These are phyloP conservation scores for Drosophila azteca DNA, from an alignment of 1,140 invertebrate species.

Conservation along the genomic window DNA sequence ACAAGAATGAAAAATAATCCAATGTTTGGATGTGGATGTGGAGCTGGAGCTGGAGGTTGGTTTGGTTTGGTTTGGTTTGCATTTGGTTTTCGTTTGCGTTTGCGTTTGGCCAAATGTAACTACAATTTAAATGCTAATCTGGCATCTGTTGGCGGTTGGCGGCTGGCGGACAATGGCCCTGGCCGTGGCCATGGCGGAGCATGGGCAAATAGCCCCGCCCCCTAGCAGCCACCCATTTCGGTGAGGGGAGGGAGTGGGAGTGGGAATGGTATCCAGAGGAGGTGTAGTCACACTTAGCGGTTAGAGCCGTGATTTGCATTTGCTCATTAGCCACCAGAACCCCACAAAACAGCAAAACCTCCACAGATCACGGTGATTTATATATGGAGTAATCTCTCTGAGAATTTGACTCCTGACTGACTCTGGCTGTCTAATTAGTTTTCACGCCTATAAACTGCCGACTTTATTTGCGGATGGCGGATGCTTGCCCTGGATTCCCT, in stretches of 20 bases:
- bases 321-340: conserved; percentile 53
- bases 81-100: conserved; percentile 37
- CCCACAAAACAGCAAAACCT: not conserved
- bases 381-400: conserved; percentile 61
- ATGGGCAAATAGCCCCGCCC: conserved; percentile 72
- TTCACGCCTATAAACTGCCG: conserved; percentile 70
- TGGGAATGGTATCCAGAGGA: conserved; percentile 2
- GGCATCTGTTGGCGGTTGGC: conserved; percentile 75
- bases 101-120: conserved; percentile 73
- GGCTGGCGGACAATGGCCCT: conserved; percentile 45
- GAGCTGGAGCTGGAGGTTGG: conserved; percentile 44
- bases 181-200: conserved; percentile 24
- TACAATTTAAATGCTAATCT: conserved; percentile 81
- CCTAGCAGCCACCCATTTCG: conserved; percentile 20
- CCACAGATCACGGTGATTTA: conserved; percentile 33
- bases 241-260: not conserved
- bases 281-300: conserved; percentile 33
- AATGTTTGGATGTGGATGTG: conserved; percentile 47
- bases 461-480: conserved; percentile 64
- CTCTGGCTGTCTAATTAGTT: conserved; percentile 70
- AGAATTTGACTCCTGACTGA: conserved; percentile 40
- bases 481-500: conserved; percentile 50
- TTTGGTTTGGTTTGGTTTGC: conserved; percentile 31
- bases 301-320: conserved; percentile 49
- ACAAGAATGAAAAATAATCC: conserved; percentile 77